Evolutionary conservation across 2,888 invertebrate species (phyloP).

Genomic region (Zonitis immaculata): DNA sequence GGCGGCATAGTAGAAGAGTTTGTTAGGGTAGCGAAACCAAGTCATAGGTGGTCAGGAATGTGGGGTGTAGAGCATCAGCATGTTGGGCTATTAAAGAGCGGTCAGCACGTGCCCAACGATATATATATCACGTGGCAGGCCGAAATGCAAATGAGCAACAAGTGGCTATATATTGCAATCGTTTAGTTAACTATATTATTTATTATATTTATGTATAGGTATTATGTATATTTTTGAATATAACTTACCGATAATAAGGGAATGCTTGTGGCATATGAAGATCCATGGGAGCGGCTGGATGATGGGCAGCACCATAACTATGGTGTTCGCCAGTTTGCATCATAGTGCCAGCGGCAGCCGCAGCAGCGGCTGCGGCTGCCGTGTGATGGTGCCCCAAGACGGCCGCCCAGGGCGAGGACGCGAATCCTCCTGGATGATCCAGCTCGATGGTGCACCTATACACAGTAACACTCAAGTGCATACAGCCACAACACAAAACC

Average conservation of each 20-base stretch:
- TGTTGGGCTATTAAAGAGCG: conserved; percentile 17
- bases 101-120: conserved; percentile 43
- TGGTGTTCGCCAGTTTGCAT: conserved; percentile 50
- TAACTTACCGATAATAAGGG: conserved; percentile 82
- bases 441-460: conserved; percentile 48
- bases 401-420: conserved; percentile 72
- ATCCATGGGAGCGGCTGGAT: conserved; percentile 69
- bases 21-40: background rate
- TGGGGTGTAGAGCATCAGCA: background rate
- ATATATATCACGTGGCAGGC: conserved; percentile 45
- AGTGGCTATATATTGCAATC: conserved; percentile 32
- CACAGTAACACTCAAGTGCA: conserved; percentile 45
- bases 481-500: conserved; percentile 33
- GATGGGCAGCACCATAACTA: conserved; percentile 58
- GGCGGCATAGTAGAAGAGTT: background rate
- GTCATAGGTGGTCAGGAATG: background rate
- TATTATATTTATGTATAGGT: no score
- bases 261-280: conserved; percentile 88
- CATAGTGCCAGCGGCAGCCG: conserved; percentile 47
- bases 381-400: conserved; percentile 64
- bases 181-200: no score
- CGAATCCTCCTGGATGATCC: conserved; percentile 73
- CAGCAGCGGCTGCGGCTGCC: conserved; percentile 47
- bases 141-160: conserved; percentile 47
- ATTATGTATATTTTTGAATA: no score